Conservation (phyloP, 2,888 invertebrate genomes). For the Hedychridium roseum region DNA sequence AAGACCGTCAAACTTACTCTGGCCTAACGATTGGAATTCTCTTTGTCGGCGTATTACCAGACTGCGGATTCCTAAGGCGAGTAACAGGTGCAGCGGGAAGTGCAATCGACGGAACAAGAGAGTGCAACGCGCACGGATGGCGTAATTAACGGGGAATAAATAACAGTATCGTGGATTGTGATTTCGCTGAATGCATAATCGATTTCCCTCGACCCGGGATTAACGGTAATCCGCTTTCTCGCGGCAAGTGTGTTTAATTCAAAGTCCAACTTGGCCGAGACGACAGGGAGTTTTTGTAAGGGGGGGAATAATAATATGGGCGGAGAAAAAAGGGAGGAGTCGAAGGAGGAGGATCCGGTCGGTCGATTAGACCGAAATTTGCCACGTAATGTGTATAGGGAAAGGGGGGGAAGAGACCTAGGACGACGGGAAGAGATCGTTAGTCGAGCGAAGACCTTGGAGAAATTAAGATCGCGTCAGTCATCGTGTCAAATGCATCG, state of each 20-base stretch:
- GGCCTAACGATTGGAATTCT: too few species aligned
- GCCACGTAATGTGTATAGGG: too few species aligned
- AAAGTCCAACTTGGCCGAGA: conserved; percentile 19
- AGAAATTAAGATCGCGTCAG: background rate
- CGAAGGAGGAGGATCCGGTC: conserved; percentile 5
- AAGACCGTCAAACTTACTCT: too few species aligned
- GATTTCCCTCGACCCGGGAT: background rate
- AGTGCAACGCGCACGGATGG: too few species aligned
- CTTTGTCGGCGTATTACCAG: too few species aligned
- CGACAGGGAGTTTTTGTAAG: too few species aligned
- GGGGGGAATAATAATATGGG: background rate
- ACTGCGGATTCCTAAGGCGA: too few species aligned
- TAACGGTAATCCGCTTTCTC: conserved; percentile 5
- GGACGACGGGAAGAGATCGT: too few species aligned
- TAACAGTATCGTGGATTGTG: background rate
- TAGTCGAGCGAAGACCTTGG: too few species aligned
- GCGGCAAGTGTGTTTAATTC: conserved; percentile 24
- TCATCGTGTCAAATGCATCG: too few species aligned
- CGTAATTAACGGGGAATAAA: too few species aligned
- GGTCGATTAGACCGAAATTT: conserved; percentile 3
- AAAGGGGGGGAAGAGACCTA: too few species aligned
- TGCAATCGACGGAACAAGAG: background rate
- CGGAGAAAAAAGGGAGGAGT: background rate
- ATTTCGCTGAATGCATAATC: background rate
- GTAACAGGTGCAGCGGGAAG: background rate